phyloP scores from a whole-genome alignment of 2,888 invertebrate genomes.

The Spialia ferax region DNA sequence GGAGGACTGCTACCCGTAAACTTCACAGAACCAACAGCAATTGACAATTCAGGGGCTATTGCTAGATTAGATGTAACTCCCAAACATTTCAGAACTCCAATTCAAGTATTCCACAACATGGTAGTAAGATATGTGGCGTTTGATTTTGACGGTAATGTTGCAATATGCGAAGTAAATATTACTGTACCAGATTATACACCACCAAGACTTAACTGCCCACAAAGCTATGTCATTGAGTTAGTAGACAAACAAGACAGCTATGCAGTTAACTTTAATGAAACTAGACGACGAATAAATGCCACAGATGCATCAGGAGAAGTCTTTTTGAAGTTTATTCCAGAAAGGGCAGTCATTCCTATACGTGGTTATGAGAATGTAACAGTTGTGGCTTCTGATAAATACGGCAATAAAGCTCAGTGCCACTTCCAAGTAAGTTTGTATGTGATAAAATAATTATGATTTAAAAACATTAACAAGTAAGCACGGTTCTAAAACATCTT shows the following conservation, averaged over 20 bases:
- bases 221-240: slow-evolving; percentile 97
- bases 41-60: slow-evolving; percentile 98
- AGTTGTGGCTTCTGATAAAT: slow-evolving; percentile 94
- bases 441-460: neutral
- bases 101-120: slow-evolving; percentile 95
- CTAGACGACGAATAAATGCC: slow-evolving; percentile 93
- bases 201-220: slow-evolving; percentile 95
- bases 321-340: slow-evolving; percentile 92
- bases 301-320: slow-evolving; percentile 96
- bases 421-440: slow-evolving; percentile 92
- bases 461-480: neutral
- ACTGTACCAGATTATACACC: slow-evolving; percentile 98
- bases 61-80: slow-evolving; percentile 97
- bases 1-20: slow-evolving; percentile 96
- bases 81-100: slow-evolving; percentile 95
- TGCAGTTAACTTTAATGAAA: slow-evolving; percentile 96
- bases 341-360: slow-evolving; percentile 93
- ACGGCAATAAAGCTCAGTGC: slow-evolving; percentile 95
- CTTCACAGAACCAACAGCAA: slow-evolving; percentile 97
- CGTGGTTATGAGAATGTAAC: slow-evolving; percentile 97
- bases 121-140: slow-evolving; percentile 98
- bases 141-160: slow-evolving; percentile 98
- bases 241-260: slow-evolving; percentile 96
- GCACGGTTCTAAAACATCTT: neutral
- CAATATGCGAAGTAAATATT: slow-evolving; percentile 98